Evolutionary conservation across 2,888 invertebrate genomes (phyloP).

Genomic region (Malthinus seriepunctatus): DNA sequence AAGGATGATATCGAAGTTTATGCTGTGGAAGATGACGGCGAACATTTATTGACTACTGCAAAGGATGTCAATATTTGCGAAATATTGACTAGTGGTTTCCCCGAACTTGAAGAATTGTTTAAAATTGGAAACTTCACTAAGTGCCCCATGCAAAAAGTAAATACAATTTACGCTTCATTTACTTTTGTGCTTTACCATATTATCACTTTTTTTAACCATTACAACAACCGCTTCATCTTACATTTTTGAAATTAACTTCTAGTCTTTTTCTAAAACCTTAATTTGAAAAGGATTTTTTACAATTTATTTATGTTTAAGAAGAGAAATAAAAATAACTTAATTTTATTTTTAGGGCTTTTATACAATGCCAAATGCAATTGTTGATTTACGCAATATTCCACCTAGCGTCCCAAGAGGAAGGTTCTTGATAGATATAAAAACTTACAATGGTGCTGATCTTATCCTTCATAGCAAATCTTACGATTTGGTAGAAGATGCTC

Average conservation of each 20-base stretch:
- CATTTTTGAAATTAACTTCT: no score
- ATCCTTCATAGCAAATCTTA: conserved; percentile 14
- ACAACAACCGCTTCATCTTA: no score
- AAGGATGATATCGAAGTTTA: conserved; percentile 21
- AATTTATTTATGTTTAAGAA: no score
- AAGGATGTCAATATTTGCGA: conserved; percentile 24
- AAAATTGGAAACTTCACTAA: conserved; percentile 24
- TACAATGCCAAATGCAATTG: conserved; percentile 7
- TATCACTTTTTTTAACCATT: background rate
- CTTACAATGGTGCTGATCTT: conserved; percentile 9
- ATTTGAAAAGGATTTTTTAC: no score
- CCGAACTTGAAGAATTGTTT: conserved; percentile 22
- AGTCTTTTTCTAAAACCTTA: no score
- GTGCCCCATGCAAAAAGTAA: conserved; percentile 23
- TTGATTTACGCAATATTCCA: conserved; percentile 15
- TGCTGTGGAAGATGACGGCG: conserved; percentile 8
- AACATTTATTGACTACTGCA: conserved; percentile 15
- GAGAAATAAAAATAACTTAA: no score
- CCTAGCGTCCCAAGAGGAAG: conserved; percentile 19
- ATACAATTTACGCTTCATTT: background rate
- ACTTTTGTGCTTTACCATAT: background rate
- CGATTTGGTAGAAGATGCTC: conserved; percentile 11
- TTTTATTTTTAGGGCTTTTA: conserved; percentile 16
- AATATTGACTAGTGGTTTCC: conserved; percentile 16
- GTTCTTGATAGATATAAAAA: conserved; percentile 18